These are phyloP conservation scores for Caenorhabditis sp. DNA, from an alignment of 2,888 invertebrate genomes.

Conservation along the genomic window DNA sequence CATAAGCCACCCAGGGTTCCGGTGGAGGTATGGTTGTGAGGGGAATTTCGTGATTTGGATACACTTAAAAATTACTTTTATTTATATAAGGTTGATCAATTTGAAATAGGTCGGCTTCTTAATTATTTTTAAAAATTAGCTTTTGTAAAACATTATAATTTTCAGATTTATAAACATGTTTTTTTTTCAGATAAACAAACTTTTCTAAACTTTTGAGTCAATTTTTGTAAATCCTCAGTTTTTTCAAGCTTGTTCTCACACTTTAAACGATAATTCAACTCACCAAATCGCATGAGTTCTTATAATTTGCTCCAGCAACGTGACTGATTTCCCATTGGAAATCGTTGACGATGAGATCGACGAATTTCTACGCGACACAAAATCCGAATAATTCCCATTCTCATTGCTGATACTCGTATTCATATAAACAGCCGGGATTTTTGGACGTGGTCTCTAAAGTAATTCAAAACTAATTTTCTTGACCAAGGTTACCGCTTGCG, in stretches of 20 bases:
- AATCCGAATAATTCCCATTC: constrained; percentile 19
- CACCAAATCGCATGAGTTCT: constrained; percentile 91
- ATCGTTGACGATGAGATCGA: constrained; percentile 17
- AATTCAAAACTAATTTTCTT: background rate
- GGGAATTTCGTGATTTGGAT: too few species aligned
- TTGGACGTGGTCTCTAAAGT: constrained; percentile 41
- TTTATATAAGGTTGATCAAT: too few species aligned
- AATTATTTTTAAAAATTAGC: too few species aligned
- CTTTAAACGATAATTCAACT: background rate
- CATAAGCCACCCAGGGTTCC: too few species aligned
- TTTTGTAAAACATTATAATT: too few species aligned
- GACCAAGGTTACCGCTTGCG: background rate
- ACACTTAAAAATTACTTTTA: too few species aligned
- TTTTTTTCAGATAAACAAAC: too few species aligned
- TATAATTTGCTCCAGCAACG: constrained; percentile 81
- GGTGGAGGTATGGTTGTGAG: too few species aligned
- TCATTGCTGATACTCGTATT: background rate
- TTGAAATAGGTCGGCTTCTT: too few species aligned
- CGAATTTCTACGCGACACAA: constrained; percentile 31
- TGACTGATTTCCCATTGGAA: constrained; percentile 28
- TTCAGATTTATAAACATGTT: too few species aligned
- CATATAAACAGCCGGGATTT: constrained; percentile 36
- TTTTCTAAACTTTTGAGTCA: background rate
- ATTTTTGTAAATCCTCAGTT: background rate
- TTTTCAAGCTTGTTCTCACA: background rate